Percentiles rank a stretch among this genome's conserved stretches.
Evolutionary conservation across 2,797 vertebrate genomes (phyloP).

Genomic region (Melanogrammus aeglefinus): DNA sequence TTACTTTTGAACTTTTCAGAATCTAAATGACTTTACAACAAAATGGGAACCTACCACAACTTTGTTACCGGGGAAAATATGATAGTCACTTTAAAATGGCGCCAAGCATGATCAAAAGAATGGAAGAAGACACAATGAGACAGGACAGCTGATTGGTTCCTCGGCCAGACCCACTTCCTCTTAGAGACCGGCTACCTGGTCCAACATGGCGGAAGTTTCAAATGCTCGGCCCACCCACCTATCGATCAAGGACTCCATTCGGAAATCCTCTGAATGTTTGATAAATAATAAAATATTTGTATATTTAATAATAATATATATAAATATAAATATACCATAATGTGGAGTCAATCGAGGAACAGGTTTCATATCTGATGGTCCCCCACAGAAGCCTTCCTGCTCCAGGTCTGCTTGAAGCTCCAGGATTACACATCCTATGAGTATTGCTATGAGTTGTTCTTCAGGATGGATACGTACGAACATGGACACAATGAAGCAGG

Average conservation of each 20-base stretch:
- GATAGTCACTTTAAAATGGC: conserved; percentile 71
- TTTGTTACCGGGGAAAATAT: conserved; percentile 66
- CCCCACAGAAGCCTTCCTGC: conserved; percentile 65
- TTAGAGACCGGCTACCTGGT: conserved; percentile 30
- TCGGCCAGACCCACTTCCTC: conserved; percentile 46
- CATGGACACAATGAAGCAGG: conserved; percentile 79
- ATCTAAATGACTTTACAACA: conserved; percentile 85
- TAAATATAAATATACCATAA: conserved; percentile 64
- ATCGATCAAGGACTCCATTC: conserved; percentile 55
- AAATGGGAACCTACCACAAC: conserved; percentile 83
- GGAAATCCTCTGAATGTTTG: conserved; percentile 57
- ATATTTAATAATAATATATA: conserved; percentile 64
- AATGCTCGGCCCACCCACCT: conserved; percentile 53
- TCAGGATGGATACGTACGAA: conserved; percentile 70
- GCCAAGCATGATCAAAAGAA: conserved; percentile 67
- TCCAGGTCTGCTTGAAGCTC: conserved; percentile 60
- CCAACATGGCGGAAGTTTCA: conserved; percentile 25
- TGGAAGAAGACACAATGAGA: conserved; percentile 65
- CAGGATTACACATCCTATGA: conserved; percentile 66
- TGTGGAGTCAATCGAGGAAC: conserved; percentile 62
- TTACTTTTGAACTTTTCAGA: conserved; percentile 75
- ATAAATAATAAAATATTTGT: conserved; percentile 70
- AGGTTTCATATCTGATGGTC: conserved; percentile 59
- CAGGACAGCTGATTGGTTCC: conserved; percentile 58
- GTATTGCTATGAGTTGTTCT: conserved; percentile 76